phyloP scores from a whole-genome alignment of 2,113 vertebrate species.

The Anhinga rufa region DNA sequence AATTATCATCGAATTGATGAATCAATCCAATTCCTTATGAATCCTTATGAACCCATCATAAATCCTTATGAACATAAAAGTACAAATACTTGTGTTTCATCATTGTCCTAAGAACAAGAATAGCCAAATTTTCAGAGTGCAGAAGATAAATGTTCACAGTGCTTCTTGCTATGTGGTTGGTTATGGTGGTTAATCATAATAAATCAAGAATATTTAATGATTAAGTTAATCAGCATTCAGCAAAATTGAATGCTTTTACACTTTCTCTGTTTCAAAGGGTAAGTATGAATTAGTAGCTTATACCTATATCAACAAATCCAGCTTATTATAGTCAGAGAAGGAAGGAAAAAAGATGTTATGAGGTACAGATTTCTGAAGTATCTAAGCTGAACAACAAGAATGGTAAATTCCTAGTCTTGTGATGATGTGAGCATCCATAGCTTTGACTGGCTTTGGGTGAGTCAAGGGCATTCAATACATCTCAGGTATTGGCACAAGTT shows the following conservation, averaged over 20 bases:
- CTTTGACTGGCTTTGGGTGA: not conserved
- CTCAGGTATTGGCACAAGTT: not conserved
- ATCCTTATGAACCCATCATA: too few species aligned
- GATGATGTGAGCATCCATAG: not conserved
- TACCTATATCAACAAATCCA: not conserved
- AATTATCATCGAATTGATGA: too few species aligned
- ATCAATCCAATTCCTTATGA: too few species aligned
- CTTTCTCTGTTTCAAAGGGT: not conserved
- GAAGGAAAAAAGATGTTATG: not conserved
- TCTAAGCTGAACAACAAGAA: not conserved
- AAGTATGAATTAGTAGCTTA: not conserved
- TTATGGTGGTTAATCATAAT: not conserved
- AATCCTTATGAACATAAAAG: too few species aligned
- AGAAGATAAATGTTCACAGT: not conserved
- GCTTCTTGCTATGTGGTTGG: not conserved
- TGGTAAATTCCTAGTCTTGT: rapidly evolving
- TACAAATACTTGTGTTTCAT: not conserved
- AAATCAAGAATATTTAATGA: not conserved
- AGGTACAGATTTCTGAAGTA: not conserved
- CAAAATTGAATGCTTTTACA: not conserved
- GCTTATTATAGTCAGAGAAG: not conserved
- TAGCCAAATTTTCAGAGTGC: not conserved
- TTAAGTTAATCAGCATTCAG: not conserved
- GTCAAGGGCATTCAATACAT: not conserved
- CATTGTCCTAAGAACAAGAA: not conserved